Percentiles rank a stretch among this genome's conserved stretches.
Conservation (phyloP, 2,113 vertebrate genomes). For the Catharus bicknelli region DNA sequence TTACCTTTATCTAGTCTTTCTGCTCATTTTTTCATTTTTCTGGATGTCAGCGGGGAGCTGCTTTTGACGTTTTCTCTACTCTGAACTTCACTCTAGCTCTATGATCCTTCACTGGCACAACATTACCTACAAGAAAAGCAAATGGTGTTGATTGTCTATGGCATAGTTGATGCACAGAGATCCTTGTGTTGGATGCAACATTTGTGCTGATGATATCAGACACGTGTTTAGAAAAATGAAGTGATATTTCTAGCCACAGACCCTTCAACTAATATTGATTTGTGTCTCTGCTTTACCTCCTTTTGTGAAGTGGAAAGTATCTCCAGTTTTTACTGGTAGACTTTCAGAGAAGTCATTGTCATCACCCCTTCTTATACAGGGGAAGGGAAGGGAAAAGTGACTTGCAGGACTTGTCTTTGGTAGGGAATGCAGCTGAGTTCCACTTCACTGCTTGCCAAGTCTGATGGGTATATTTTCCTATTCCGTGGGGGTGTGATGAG, state of each 20-base stretch:
- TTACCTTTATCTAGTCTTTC: not conserved
- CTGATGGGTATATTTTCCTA: constrained; percentile 38
- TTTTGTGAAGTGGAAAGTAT: not conserved
- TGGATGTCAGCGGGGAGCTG: not conserved
- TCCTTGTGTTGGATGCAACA: not conserved
- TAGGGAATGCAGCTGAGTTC: constrained; percentile 14
- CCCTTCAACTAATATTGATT: not conserved
- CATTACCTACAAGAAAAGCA: not conserved
- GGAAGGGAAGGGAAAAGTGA: not conserved
- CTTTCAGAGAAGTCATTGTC: not conserved
- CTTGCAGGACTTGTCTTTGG: not conserved
- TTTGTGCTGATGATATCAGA: not conserved
- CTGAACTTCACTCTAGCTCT: not conserved
- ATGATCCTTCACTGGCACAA: not conserved
- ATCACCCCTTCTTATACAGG: not conserved
- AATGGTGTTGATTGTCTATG: not conserved
- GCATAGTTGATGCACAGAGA: not conserved
- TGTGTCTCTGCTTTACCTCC: not conserved
- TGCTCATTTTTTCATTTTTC: not conserved
- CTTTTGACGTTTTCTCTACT: not conserved
- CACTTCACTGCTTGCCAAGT: constrained; percentile 29
- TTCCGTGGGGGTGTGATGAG: not conserved
- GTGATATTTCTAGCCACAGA: not conserved
- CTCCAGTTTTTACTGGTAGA: not conserved
- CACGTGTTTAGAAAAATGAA: not conserved